phyloP scores from a whole-genome alignment of 1,140 invertebrate genomes.

The Sminthurinus signatus region DNA sequence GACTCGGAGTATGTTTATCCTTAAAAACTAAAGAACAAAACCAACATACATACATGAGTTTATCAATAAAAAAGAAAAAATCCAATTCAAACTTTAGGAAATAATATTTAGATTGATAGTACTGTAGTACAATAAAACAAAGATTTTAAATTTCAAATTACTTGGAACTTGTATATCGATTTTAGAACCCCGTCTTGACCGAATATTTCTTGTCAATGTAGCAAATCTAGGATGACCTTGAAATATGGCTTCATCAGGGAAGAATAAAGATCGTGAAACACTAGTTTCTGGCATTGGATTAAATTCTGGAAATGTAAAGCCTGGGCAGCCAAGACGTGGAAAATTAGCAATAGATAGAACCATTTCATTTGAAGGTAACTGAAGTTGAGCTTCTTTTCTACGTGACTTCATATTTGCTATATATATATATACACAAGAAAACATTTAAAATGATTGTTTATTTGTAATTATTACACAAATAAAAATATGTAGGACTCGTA shows the following conservation, averaged over 20 bases:
- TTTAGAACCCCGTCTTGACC: conserved; percentile 83
- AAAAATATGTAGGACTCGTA: too few relatives aligned
- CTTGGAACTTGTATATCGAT: conserved; percentile 93
- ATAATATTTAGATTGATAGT: too few relatives aligned
- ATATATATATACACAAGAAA: too few relatives aligned
- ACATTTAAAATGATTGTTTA: too few relatives aligned
- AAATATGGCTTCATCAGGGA: conserved; percentile 91
- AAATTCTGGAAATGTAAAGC: conserved; percentile 78
- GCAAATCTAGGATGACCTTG: conserved; percentile 91
- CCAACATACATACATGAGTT: background rate
- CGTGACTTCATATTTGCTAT: conserved; percentile 92
- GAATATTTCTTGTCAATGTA: conserved; percentile 89
- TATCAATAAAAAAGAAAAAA: conserved; percentile 6
- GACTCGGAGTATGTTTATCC: conserved; percentile 69
- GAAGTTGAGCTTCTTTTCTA: conserved; percentile 72
- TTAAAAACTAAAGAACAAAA: conserved; percentile 66
- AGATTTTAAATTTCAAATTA: conserved; percentile 50
- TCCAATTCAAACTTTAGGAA: conserved; percentile 1
- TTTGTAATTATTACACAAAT: too few relatives aligned
- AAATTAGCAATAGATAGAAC: conserved; percentile 87
- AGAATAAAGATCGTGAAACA: conserved; percentile 81
- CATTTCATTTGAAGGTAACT: conserved; percentile 72
- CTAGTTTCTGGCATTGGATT: conserved; percentile 59
- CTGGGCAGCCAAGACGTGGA: conserved; percentile 79
- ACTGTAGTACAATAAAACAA: too few relatives aligned